phyloP scores from a whole-genome alignment of 2,113 vertebrate genomes.

The Scytalopus superciliaris region DNA sequence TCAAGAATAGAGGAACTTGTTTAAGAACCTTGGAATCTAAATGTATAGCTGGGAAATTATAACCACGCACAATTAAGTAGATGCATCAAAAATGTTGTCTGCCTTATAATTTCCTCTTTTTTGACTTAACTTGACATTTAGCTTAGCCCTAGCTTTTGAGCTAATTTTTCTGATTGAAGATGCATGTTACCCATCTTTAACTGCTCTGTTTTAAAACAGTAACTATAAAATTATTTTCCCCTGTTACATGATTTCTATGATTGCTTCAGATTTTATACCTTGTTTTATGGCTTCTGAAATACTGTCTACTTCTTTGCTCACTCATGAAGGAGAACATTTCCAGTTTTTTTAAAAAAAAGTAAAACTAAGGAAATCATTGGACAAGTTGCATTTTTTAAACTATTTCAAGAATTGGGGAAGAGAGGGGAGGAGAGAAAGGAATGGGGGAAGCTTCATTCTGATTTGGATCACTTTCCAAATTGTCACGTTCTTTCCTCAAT shows the following conservation, averaged over 20 bases:
- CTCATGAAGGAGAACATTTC: not conserved
- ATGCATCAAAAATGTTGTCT: not conserved
- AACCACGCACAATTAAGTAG: not conserved
- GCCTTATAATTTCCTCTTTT: not conserved
- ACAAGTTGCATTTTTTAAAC: not conserved
- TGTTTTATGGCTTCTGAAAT: not conserved
- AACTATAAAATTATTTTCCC: not conserved
- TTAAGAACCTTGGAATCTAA: not conserved
- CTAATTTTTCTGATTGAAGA: not conserved
- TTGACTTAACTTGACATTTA: not conserved
- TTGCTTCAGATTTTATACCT: not conserved
- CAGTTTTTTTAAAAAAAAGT: not conserved
- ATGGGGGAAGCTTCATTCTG: not conserved
- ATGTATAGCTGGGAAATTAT: not conserved
- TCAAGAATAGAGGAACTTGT: not conserved
- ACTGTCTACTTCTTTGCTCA: not conserved
- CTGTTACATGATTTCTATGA: not conserved
- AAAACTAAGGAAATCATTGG: not conserved
- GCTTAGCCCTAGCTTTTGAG: not conserved
- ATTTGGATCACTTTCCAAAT: not conserved
- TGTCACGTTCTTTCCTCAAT: not conserved
- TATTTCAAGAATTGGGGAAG: not conserved
- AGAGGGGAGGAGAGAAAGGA: not conserved
- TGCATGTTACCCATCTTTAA: not conserved
- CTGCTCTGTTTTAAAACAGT: not conserved